Evolutionary conservation across 2,888 invertebrate genomes (phyloP).

Genomic region (Lasioglossum lativentre): DNA sequence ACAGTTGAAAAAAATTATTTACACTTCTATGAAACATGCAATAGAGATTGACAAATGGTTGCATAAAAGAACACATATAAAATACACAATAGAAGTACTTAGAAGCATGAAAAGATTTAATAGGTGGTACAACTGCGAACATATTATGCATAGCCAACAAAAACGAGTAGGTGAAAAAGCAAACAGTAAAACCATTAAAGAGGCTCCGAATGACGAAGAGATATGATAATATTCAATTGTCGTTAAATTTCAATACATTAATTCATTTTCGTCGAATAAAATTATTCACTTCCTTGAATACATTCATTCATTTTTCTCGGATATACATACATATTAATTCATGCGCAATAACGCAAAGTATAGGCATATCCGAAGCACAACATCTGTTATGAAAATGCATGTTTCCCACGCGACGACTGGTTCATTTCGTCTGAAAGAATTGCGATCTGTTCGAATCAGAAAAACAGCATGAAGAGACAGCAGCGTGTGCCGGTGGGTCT

Average conservation of each 20-base stretch:
- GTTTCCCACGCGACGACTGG: neutral
- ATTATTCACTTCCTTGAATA: neutral
- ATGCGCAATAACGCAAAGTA: too few species aligned
- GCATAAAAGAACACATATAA: too few species aligned
- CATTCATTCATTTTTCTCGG: too few species aligned
- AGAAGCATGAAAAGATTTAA: too few species aligned
- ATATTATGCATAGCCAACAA: neutral
- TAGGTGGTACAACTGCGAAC: too few species aligned
- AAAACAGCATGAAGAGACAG: neutral
- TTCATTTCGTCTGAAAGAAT: neutral
- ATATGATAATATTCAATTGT: neutral
- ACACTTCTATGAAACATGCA: too few species aligned
- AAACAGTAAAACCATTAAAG: neutral
- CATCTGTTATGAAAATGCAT: neutral
- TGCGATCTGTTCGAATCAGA: neutral
- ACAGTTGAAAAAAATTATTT: too few species aligned
- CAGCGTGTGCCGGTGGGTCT: neutral
- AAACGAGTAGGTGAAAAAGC: neutral
- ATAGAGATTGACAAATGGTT: too few species aligned
- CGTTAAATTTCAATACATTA: rapidly evolving
- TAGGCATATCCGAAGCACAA: neutral
- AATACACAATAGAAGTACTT: too few species aligned
- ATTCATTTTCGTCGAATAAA: neutral
- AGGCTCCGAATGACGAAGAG: neutral
- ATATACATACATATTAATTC: too few species aligned